A percentile compares a stretch with the other conserved stretches of the same genome.
These are phyloP conservation scores for Chrysemys picta DNA, from an alignment of 2,113 vertebrate species.

Conservation along the genomic window DNA sequence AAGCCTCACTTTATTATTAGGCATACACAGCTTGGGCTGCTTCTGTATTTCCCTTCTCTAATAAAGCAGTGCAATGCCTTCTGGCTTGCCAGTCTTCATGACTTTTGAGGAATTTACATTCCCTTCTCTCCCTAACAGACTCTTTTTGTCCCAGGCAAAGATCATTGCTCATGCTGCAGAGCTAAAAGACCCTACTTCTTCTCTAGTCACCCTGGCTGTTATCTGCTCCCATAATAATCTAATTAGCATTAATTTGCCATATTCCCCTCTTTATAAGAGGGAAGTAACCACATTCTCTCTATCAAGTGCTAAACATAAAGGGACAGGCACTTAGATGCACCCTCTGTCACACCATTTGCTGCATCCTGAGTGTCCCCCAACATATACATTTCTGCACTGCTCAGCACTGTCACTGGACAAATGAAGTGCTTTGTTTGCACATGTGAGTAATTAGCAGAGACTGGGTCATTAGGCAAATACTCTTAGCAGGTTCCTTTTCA, in stretches of 20 bases:
- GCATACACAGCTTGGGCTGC: background rate
- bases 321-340: background rate
- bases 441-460: conserved; percentile 20
- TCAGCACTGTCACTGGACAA: background rate
- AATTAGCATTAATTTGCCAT: background rate
- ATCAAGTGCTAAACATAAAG: background rate
- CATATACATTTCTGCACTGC: background rate
- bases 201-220: background rate
- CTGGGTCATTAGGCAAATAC: conserved; percentile 35
- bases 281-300: background rate
- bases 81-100: conserved; percentile 15
- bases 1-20: background rate
- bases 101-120: conserved; percentile 10
- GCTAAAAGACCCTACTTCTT: background rate
- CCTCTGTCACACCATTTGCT: fast-evolving
- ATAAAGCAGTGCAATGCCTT: background rate
- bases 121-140: background rate
- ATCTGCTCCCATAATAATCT: background rate
- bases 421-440: background rate
- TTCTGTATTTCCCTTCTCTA: background rate
- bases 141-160: background rate
- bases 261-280: background rate
- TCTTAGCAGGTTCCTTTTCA: conserved; percentile 8
- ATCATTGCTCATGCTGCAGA: background rate
- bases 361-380: fast-evolving